phyloP scores from a whole-genome alignment of 2,797 vertebrate species.

The Helostoma temminkii region DNA sequence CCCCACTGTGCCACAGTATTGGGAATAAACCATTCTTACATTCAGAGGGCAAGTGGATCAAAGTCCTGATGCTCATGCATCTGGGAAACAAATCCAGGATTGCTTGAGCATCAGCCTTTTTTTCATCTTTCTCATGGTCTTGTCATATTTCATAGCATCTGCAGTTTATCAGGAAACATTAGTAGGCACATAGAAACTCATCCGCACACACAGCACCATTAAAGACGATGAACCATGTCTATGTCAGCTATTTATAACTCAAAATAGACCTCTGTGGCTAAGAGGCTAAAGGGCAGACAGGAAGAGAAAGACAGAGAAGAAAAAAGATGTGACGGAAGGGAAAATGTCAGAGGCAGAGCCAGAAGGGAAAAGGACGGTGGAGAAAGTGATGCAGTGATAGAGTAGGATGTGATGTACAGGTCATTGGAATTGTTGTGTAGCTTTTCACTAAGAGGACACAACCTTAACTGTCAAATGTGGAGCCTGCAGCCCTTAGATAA shows the following conservation, averaged over 20 bases:
- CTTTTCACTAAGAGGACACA: conserved; percentile 51
- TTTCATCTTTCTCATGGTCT: not conserved
- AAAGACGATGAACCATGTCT: conserved; percentile 51
- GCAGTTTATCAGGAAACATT: conserved; percentile 69
- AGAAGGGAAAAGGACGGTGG: not conserved
- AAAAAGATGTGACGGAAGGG: conserved; percentile 48
- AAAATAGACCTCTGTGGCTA: conserved; percentile 57
- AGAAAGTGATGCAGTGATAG: conserved; percentile 30
- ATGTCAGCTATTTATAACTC: conserved; percentile 73
- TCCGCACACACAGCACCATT: conserved; percentile 28
- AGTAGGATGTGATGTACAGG: conserved; percentile 11
- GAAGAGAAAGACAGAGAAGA: conserved; percentile 30
- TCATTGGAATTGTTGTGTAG: conserved; percentile 1
- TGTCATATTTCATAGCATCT: conserved; percentile 59
- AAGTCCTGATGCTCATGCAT: conserved; percentile 23
- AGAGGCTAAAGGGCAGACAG: conserved; percentile 46
- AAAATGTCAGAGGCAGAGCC: conserved; percentile 29
- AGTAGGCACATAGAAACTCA: conserved; percentile 40
- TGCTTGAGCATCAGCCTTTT: conserved; percentile 25
- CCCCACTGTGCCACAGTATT: conserved; percentile 39
- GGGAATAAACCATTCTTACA: conserved; percentile 41
- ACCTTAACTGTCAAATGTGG: conserved; percentile 60
- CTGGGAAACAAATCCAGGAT: conserved; percentile 22
- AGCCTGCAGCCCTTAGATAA: conserved; percentile 49
- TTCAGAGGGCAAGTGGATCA: conserved; percentile 39